Percentiles rank a stretch among this genome's conserved stretches.
These are phyloP conservation scores for Metellina segmentata DNA, from an alignment of 2,888 invertebrate genomes.

Conservation along the genomic window DNA sequence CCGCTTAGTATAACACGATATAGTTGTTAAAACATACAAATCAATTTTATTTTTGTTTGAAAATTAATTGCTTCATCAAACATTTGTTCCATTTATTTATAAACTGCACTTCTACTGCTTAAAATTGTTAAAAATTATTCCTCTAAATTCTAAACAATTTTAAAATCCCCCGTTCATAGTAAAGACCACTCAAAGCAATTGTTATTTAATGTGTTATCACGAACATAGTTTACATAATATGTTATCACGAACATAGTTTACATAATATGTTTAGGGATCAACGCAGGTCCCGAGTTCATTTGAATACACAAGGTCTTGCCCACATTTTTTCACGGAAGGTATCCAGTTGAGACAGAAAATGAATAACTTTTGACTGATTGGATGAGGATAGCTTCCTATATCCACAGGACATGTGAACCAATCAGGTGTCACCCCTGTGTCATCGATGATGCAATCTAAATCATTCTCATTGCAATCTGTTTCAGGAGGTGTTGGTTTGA, in stretches of 20 bases:
- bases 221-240: not conserved
- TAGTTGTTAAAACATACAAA: too few species aligned
- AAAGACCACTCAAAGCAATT: not conserved
- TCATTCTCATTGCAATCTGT: constrained; percentile 60
- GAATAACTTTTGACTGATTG: constrained; percentile 58
- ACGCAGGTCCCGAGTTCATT: constrained; percentile 47
- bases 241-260: too few species aligned
- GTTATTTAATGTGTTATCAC: not conserved
- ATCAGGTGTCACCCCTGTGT: constrained; percentile 39
- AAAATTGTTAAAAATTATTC: too few species aligned
- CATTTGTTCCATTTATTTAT: too few species aligned
- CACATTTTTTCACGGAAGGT: constrained; percentile 62
- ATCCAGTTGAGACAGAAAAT: constrained; percentile 65
- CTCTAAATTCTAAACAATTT: not conserved
- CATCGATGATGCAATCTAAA: constrained; percentile 65
- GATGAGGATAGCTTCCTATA: constrained; percentile 54
- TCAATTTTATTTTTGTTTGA: too few species aligned
- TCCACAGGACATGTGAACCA: constrained; percentile 68
- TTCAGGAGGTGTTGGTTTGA: constrained; percentile 59
- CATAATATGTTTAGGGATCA: not conserved
- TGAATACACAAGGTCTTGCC: constrained; percentile 48
- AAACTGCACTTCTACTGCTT: too few species aligned
- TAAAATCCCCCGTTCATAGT: not conserved
- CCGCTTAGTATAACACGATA: too few species aligned
- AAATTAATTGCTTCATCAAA: too few species aligned